Conservation (phyloP, 2,113 vertebrate genomes). For the Cyprinodon brontotheroides region DNA sequence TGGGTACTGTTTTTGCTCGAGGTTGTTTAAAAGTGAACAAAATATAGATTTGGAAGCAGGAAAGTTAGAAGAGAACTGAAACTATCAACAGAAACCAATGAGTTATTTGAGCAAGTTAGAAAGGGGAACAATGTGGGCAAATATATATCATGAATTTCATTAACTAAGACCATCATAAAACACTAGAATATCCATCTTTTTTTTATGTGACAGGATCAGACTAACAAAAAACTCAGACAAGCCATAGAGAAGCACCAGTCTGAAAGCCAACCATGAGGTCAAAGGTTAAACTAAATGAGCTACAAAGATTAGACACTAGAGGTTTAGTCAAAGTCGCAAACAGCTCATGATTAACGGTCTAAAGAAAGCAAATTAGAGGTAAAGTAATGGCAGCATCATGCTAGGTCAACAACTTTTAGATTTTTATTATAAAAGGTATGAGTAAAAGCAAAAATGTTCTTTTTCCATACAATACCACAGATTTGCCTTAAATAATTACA, state of each 20-base stretch:
- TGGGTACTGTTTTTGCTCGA: too few species aligned
- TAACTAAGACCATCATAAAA: neutral
- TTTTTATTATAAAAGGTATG: too few species aligned
- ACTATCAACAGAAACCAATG: neutral
- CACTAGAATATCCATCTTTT: neutral
- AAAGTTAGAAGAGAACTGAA: neutral
- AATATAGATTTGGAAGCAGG: neutral
- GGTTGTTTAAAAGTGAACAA: too few species aligned
- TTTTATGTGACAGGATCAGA: neutral
- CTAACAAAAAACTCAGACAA: neutral
- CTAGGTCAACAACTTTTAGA: too few species aligned
- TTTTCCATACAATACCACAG: too few species aligned
- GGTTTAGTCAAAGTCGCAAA: neutral
- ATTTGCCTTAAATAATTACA: too few species aligned
- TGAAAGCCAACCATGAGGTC: neutral
- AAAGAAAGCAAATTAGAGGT: too few species aligned
- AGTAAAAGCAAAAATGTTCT: too few species aligned
- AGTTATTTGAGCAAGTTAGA: neutral
- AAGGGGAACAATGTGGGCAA: neutral
- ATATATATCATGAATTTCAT: neutral
- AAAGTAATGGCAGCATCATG: too few species aligned
- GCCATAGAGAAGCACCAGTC: neutral
- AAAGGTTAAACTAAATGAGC: neutral
- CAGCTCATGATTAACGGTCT: neutral
- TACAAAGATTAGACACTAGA: neutral